Percentiles rank a stretch among this genome's conserved stretches.
Conservation (phyloP, 2,888 invertebrate species). For the Aspidiotus rigidus region DNA sequence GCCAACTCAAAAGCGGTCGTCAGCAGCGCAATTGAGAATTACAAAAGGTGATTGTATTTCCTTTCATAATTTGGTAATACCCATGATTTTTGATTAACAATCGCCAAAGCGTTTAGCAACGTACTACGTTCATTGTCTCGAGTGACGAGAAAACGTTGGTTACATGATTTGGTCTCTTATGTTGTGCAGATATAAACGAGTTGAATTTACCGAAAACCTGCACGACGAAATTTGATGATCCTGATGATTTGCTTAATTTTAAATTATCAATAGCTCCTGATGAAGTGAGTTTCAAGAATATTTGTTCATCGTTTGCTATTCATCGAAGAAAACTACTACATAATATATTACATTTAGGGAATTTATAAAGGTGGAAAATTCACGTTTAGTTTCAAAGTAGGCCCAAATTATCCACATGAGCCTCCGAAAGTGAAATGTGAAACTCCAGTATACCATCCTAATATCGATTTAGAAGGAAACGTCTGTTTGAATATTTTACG, state of each 20-base stretch:
- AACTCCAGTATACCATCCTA: slow-evolving; percentile 95
- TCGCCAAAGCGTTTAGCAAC: background rate
- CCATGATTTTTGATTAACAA: background rate
- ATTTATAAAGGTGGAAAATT: slow-evolving; percentile 91
- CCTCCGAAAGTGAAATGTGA: slow-evolving; percentile 98
- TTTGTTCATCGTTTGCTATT: background rate
- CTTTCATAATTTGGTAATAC: slow-evolving; percentile 4
- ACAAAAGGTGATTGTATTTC: slow-evolving; percentile 68
- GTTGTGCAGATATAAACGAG: slow-evolving; percentile 82
- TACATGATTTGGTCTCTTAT: background rate
- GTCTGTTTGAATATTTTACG: slow-evolving; percentile 94
- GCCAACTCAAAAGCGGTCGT: slow-evolving; percentile 78
- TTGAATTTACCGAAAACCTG: slow-evolving; percentile 94
- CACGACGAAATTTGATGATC: slow-evolving; percentile 89
- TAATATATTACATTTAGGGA: slow-evolving; percentile 50
- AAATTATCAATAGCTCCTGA: slow-evolving; percentile 94
- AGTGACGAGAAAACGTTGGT: background rate
- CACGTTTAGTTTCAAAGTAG: slow-evolving; percentile 94
- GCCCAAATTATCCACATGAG: slow-evolving; percentile 95
- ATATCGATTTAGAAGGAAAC: slow-evolving; percentile 95
- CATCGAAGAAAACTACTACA: background rate
- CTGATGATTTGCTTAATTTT: slow-evolving; percentile 90
- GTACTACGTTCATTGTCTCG: background rate
- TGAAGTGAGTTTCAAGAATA: slow-evolving; percentile 53
- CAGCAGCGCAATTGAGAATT: slow-evolving; percentile 92